Evolutionary conservation across 2,797 vertebrate genomes (phyloP), one percentile per base, ranked within the genome.

Genomic region (Cossypha dichroa): DNA sequence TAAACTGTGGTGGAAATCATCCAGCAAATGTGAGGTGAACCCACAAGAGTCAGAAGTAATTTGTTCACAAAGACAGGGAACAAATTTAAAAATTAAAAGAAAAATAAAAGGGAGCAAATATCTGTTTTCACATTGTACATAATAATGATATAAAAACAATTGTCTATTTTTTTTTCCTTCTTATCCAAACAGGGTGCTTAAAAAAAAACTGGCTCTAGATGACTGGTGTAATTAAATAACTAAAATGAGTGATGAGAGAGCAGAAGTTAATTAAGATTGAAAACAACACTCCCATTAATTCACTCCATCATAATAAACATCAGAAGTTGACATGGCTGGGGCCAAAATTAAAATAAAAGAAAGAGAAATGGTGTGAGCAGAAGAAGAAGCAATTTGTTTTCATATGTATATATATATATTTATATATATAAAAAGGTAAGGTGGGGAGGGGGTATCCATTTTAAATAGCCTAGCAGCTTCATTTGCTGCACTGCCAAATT

Each of bases 121-220:
- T 98, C 98, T 96, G 97, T 97, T 98, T 99, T 99, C 99, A 99
- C 99, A 99, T 99, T 99, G 98, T 99, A 99, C 98, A 98, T 97
- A 97, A 98, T 98, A 99, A 98, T 95, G 98, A 98, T 98, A 99
- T 98, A 99, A 99, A 99, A 99, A 98, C 97, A 98, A 98, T 97
- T 98, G 98, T 98, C 98, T 99, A 33, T 96, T 97, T 38, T 98
- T 96, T 97, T 94, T 96, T 96, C 96, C 93, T 97, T 97, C 98
- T 98, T 98, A 98, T 98, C 97, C 97, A 98, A 98, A 97, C 98
- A 99, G 98, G 99, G 99, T 99, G 99, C 98, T 99, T 99, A 73
- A 98, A 98, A 98, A 97, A 98, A 98, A 98, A 98, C 98, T 98
- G 98, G 98, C 98, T 98, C 98, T 98, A 98, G 98, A 97, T 98